These are phyloP conservation scores for Caenorhabditis angaria DNA, from an alignment of 2,888 invertebrate genomes.

Conservation along the genomic window DNA sequence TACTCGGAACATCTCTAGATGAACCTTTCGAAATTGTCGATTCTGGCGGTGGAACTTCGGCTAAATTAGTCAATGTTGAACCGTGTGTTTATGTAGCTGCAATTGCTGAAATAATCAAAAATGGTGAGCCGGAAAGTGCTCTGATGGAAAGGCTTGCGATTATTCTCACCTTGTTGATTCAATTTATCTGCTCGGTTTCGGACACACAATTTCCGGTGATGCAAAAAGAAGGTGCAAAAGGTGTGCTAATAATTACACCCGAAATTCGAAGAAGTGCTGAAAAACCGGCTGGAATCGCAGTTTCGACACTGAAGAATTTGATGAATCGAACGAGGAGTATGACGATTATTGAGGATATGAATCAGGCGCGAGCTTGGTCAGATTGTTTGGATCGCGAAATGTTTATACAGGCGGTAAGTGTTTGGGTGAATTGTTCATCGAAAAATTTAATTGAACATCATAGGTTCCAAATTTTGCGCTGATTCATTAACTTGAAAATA, in stretches of 20 bases:
- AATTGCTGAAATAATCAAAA: constrained; percentile 63
- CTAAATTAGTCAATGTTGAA: constrained; percentile 58
- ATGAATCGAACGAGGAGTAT: constrained; percentile 38
- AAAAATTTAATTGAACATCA: no score
- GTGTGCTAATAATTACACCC: constrained; percentile 60
- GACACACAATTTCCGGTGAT: constrained; percentile 58
- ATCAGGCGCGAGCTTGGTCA: constrained; percentile 65
- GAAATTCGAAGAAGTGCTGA: constrained; percentile 60
- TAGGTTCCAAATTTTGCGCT: not conserved
- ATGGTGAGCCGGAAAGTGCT: constrained; percentile 63
- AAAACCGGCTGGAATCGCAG: constrained; percentile 56
- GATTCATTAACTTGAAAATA: not conserved
- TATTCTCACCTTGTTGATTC: constrained; percentile 44
- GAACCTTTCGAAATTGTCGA: constrained; percentile 60
- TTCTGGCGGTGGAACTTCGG: constrained; percentile 57
- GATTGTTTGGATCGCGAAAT: constrained; percentile 61
- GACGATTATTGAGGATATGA: constrained; percentile 66
- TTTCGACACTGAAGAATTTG: constrained; percentile 42
- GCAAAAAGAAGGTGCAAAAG: constrained; percentile 47
- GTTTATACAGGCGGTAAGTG: constrained; percentile 57
- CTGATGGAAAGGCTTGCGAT: constrained; percentile 49
- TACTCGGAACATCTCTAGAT: constrained; percentile 48
- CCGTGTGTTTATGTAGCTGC: constrained; percentile 63
- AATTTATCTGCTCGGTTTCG: constrained; percentile 51
- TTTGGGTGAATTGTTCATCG: no score